phyloP scores from a whole-genome alignment of 1,140 invertebrate species.

The Drosophila pectinifera region DNA sequence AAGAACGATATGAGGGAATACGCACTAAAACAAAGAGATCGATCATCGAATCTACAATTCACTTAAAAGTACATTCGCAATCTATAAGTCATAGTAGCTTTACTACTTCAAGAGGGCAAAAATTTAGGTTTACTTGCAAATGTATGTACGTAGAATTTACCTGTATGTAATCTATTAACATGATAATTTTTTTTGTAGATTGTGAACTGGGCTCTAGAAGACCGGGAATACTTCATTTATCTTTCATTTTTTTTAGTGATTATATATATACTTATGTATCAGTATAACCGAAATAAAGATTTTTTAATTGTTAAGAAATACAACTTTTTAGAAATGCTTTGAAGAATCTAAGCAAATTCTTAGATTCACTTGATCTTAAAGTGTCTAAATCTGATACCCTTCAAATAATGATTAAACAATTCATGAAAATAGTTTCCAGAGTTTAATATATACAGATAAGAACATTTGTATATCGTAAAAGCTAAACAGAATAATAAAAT shows the following conservation, averaged over 20 bases:
- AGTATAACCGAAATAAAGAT: neutral
- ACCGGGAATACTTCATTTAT: neutral
- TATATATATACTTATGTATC: no score
- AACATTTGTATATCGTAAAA: no score
- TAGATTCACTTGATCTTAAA: slow-evolving; percentile 25
- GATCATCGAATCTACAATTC: neutral
- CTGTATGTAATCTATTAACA: slow-evolving; percentile 1
- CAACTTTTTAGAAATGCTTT: no score
- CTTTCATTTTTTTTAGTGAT: neutral
- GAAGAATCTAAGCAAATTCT: neutral
- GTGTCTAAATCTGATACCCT: slow-evolving; percentile 23
- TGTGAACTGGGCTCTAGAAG: neutral
- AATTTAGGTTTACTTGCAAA: slow-evolving; percentile 2
- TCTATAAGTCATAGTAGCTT: slow-evolving; percentile 1
- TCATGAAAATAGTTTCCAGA: no score
- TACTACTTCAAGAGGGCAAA: neutral
- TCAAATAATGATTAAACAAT: neutral
- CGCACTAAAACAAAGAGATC: neutral
- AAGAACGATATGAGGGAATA: neutral
- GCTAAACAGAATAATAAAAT: no score
- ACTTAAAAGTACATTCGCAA: neutral
- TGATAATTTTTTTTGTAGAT: slow-evolving; percentile 3
- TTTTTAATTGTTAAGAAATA: neutral
- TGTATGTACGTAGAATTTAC: neutral
- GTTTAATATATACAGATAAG: no score